phyloP scores from a whole-genome alignment of 2,888 invertebrate species.

The Alitta virens region DNA sequence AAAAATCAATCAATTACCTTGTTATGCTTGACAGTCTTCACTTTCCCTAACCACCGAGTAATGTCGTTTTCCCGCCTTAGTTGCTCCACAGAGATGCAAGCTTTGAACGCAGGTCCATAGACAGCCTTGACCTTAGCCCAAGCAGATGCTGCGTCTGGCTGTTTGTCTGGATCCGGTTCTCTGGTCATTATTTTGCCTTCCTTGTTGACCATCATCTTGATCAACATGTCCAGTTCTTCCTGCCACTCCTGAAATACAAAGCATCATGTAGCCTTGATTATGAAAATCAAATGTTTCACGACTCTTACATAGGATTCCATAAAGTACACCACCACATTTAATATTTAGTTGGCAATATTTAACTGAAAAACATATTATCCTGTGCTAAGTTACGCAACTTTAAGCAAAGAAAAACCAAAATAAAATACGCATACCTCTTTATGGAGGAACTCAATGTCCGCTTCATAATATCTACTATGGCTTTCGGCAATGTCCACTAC shows the following conservation, averaged over 20 bases:
- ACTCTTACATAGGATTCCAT: too few species aligned
- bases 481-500: constrained; percentile 39
- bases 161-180: constrained; percentile 29
- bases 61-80: constrained; percentile 23
- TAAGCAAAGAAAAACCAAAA: too few species aligned
- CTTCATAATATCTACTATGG: constrained; percentile 33
- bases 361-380: too few species aligned
- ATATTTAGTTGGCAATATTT: too few species aligned
- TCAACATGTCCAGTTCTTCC: constrained; percentile 33
- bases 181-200: constrained; percentile 34
- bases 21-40: constrained; percentile 18
- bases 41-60: constrained; percentile 34
- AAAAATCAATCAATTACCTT: constrained; percentile 10
- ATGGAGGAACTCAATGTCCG: constrained; percentile 41
- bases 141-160: constrained; percentile 37
- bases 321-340: too few species aligned
- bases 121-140: constrained; percentile 41
- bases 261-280: too few species aligned
- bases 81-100: constrained; percentile 27
- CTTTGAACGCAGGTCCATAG: constrained; percentile 34
- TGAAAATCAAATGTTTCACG: too few species aligned
- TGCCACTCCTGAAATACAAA: constrained; percentile 39
- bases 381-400: too few species aligned
- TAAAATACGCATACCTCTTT: constrained; percentile 28
- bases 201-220: constrained; percentile 31